These are phyloP conservation scores for Ligdia adustata DNA, from an alignment of 2,888 invertebrate species.

Conservation along the genomic window DNA sequence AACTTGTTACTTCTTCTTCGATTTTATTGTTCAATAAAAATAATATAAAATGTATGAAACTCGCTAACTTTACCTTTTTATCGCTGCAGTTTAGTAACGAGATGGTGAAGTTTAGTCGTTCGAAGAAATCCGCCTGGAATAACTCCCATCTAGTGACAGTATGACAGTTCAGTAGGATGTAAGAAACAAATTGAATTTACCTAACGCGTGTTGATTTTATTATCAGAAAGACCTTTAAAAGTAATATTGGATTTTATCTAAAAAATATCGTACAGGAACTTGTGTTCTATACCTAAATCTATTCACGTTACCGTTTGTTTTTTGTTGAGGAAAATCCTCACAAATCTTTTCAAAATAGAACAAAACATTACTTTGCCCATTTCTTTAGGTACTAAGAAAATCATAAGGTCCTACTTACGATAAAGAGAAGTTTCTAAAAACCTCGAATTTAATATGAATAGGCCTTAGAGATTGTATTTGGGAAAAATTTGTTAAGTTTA, in stretches of 20 bases:
- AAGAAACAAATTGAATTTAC: too few species aligned
- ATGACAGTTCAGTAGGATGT: too few species aligned
- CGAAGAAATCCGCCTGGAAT: too few species aligned
- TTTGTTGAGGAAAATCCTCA: conserved; percentile 12
- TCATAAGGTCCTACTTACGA: conserved; percentile 2
- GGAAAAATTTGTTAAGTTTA: neutral
- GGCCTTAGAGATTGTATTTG: neutral
- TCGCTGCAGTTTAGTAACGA: neutral
- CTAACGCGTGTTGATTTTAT: too few species aligned
- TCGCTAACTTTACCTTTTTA: neutral
- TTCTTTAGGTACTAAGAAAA: conserved; percentile 4
- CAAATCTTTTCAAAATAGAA: conserved; percentile 1
- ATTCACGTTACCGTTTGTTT: conserved; percentile 24
- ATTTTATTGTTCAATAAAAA: neutral
- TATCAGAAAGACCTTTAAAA: too few species aligned
- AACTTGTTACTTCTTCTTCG: neutral
- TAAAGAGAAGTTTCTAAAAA: neutral
- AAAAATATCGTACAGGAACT: conserved; percentile 15
- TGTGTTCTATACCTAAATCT: conserved; percentile 26
- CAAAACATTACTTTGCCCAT: conserved; percentile 7
- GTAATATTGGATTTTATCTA: neutral
- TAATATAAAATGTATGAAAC: neutral
- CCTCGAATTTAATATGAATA: conserved; percentile 1
- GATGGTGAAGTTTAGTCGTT: neutral
- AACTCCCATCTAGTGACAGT: too few species aligned